phyloP scores from a whole-genome alignment of 2,888 invertebrate genomes.

The Apeira syringaria region DNA sequence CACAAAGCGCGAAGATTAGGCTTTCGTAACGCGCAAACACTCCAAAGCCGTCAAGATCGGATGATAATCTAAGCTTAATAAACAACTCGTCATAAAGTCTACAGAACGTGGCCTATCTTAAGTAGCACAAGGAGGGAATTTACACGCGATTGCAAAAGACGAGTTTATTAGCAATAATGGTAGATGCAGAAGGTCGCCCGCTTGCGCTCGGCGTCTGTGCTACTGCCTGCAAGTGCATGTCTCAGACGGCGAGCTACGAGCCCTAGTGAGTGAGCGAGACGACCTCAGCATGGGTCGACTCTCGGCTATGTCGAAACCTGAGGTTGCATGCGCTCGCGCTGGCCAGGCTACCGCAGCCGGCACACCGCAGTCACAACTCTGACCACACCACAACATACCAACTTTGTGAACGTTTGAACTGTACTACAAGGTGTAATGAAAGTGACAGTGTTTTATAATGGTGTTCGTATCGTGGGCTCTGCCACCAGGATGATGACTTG shows the following conservation, averaged over 20 bases:
- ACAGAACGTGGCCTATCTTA: constrained; percentile 32
- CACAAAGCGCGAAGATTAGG: constrained; percentile 3
- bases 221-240: constrained; percentile 48
- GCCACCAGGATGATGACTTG: constrained; percentile 39
- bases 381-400: constrained; percentile 49
- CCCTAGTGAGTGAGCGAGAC: constrained; percentile 55
- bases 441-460: constrained; percentile 69
- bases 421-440: constrained; percentile 46
- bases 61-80: constrained; percentile 11
- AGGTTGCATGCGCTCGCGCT: constrained; percentile 62
- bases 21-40: constrained; percentile 16
- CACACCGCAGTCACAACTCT: constrained; percentile 48
- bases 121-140: constrained; percentile 62
- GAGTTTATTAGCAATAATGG: constrained; percentile 74
- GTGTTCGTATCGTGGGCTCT: constrained; percentile 44
- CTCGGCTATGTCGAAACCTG: constrained; percentile 68
- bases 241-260: constrained; percentile 34
- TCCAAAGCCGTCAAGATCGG: constrained; percentile 13
- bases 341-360: constrained; percentile 40
- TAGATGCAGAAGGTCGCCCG: constrained; percentile 72
- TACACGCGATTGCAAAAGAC: constrained; percentile 67
- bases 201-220: constrained; percentile 43
- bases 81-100: constrained; percentile 12
- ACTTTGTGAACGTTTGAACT: constrained; percentile 46
- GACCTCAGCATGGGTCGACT: constrained; percentile 38